Percentiles rank a stretch among this genome's conserved stretches.
Evolutionary conservation across 2,113 vertebrate genomes (phyloP).

Genomic region (Syrrhaptes paradoxus): DNA sequence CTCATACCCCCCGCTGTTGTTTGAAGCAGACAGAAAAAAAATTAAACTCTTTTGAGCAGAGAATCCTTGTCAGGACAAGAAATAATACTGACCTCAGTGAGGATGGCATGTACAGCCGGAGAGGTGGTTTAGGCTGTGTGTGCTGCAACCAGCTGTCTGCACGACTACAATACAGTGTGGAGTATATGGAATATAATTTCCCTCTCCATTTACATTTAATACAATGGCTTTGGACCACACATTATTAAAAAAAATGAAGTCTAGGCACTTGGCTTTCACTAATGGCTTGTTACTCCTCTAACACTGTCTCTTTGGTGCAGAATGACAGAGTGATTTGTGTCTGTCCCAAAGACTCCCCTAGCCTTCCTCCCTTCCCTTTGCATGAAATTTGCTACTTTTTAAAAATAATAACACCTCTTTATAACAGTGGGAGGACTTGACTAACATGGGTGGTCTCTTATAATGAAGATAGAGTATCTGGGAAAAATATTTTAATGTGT

Average conservation of each 20-base stretch:
- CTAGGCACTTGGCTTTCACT: constrained; percentile 39
- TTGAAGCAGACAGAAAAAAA: constrained; percentile 59
- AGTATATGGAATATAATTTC: constrained; percentile 62
- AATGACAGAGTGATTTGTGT: constrained; percentile 37
- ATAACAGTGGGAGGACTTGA: not conserved
- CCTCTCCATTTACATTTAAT: constrained; percentile 49
- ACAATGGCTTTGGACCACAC: constrained; percentile 65
- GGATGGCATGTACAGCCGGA: not conserved
- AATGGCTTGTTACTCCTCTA: constrained; percentile 36
- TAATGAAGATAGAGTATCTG: constrained; percentile 65
- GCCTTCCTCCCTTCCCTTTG: not conserved
- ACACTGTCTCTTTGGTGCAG: constrained; percentile 18
- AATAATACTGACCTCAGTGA: constrained; percentile 55
- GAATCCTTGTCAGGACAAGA: constrained; percentile 63
- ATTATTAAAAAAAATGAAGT: constrained; percentile 12
- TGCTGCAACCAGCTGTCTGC: constrained; percentile 32
- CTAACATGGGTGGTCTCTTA: constrained; percentile 56
- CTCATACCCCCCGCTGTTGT: constrained; percentile 52
- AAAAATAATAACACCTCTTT: constrained; percentile 36
- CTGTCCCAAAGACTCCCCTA: not conserved
- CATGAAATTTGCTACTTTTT: constrained; percentile 1
- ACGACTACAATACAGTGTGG: not conserved
- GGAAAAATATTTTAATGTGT: constrained; percentile 57
- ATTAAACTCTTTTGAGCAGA: constrained; percentile 58
- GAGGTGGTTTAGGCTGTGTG: constrained; percentile 52